These are phyloP conservation scores for Oscheius sp. DNA, from an alignment of 2,888 invertebrate genomes.

Conservation along the genomic window DNA sequence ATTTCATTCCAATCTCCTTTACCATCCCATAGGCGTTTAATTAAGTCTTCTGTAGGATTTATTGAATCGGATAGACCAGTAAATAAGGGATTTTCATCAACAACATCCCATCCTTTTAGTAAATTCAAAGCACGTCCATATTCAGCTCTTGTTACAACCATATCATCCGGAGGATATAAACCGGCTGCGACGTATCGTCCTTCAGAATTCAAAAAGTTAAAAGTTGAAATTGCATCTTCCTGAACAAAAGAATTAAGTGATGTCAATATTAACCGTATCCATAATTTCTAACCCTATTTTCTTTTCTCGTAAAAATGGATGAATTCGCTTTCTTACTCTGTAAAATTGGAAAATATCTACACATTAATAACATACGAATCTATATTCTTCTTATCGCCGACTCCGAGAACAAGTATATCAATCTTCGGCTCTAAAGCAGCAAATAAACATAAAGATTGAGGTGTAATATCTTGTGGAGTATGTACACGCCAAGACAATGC, in stretches of 20 bases:
- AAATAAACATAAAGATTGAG: constrained; percentile 82
- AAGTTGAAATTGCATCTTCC: constrained; percentile 86
- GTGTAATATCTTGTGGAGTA: constrained; percentile 78
- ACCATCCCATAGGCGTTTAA: constrained; percentile 53
- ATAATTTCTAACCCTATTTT: constrained; percentile 83
- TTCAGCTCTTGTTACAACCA: constrained; percentile 58
- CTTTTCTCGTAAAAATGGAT: constrained; percentile 71
- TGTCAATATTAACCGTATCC: constrained; percentile 74
- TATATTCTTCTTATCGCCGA: constrained; percentile 68
- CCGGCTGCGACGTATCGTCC: constrained; percentile 78
- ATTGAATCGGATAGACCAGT: constrained; percentile 42
- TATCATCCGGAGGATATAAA: constrained; percentile 73
- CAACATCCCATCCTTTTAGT: constrained; percentile 56
- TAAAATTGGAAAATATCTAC: not conserved
- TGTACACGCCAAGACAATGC: constrained; percentile 68
- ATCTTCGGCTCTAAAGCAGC: constrained; percentile 84
- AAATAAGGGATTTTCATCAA: constrained; percentile 57
- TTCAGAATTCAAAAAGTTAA: constrained; percentile 89
- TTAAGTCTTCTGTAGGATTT: constrained; percentile 47
- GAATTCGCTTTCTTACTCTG: constrained; percentile 46
- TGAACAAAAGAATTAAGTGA: constrained; percentile 40
- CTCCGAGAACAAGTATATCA: constrained; percentile 72
- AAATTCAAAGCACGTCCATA: constrained; percentile 59
- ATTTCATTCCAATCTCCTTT: constrained; percentile 15
- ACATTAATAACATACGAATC: constrained; percentile 51